Percentiles rank a stretch among this genome's conserved stretches.
Conservation (phyloP, 2,888 invertebrate species). For the Stratiomys singularior region DNA sequence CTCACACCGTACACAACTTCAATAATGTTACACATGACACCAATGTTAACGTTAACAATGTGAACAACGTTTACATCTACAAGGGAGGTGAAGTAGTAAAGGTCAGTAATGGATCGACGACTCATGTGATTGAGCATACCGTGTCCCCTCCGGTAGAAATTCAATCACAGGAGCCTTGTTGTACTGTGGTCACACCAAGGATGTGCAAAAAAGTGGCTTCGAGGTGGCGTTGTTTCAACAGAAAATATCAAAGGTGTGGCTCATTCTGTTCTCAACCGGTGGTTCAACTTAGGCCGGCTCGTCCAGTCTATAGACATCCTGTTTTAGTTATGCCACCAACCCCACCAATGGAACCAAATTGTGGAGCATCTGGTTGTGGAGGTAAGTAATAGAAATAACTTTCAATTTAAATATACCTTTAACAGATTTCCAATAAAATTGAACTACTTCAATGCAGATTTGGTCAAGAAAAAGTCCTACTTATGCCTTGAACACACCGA, state of each 20-base stretch:
- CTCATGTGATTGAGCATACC: neutral
- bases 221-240: slow-evolving; percentile 57
- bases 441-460: too few species aligned
- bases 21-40: slow-evolving; percentile 41
- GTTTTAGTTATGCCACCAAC: slow-evolving; percentile 46
- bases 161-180: slow-evolving; percentile 53
- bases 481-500: too few species aligned
- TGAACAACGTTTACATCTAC: slow-evolving; percentile 43
- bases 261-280: slow-evolving; percentile 56
- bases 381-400: slow-evolving; percentile 14
- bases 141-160: neutral
- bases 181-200: slow-evolving; percentile 58
- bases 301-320: neutral
- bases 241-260: slow-evolving; percentile 57
- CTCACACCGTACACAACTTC: slow-evolving; percentile 26
- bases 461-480: too few species aligned
- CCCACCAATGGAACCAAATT: neutral
- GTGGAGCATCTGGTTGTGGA: slow-evolving; percentile 1
- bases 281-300: slow-evolving; percentile 55
- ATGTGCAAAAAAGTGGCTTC: slow-evolving; percentile 53
- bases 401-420: too few species aligned
- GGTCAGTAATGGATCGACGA: slow-evolving; percentile 14
- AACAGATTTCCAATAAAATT: too few species aligned
- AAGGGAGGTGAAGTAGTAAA: slow-evolving; percentile 34
- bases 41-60: slow-evolving; percentile 39